These are phyloP conservation scores for Etia nguti DNA, from an alignment of 2,113 vertebrate species.

Conservation along the genomic window DNA sequence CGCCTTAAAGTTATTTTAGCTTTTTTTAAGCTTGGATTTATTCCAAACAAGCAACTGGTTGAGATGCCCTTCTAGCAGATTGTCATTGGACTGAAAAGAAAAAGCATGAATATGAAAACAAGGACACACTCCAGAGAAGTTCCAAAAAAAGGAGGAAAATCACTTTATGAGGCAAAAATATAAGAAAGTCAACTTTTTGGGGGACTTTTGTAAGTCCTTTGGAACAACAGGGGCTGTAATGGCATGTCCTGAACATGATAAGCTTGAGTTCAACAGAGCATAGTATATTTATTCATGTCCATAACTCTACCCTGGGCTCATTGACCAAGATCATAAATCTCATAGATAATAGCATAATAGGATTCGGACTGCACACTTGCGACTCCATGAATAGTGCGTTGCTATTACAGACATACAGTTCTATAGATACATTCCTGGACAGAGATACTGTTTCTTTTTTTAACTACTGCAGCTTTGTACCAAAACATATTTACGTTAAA, in stretches of 20 bases:
- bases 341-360: not conserved
- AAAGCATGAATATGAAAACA: conserved; percentile 44
- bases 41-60: conserved; percentile 42
- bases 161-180: not conserved
- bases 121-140: conserved; percentile 6
- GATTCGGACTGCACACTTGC: not conserved
- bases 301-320: conserved; percentile 10
- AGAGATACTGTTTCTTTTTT: not conserved
- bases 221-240: not conserved
- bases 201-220: conserved; percentile 28
- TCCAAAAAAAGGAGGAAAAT: conserved; percentile 6
- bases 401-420: not conserved
- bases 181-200: not conserved
- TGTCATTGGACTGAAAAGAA: conserved; percentile 41
- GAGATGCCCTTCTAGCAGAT: conserved; percentile 41
- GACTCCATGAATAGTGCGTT: not conserved
- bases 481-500: not conserved
- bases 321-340: conserved; percentile 26
- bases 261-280: not conserved
- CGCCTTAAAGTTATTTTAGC: conserved; percentile 28
- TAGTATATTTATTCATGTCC: conserved; percentile 23
- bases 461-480: not conserved
- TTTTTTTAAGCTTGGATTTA: conserved; percentile 47
- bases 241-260: not conserved
- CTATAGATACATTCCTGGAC: not conserved